Evolutionary conservation across 2,888 invertebrate species (phyloP).

Genomic region (Ophion ellenae): DNA sequence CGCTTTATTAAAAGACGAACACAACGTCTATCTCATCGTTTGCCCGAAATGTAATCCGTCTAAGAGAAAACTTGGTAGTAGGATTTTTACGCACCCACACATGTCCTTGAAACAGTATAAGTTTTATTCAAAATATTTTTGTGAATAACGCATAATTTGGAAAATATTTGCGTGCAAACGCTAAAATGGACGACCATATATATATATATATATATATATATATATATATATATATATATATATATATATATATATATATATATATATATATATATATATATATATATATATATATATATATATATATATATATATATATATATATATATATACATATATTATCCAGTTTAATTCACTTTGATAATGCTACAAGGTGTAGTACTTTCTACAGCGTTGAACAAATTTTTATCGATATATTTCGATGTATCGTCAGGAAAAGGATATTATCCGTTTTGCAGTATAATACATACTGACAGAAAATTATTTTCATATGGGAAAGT

Average conservation of each 20-base stretch:
- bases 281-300: too few species aligned
- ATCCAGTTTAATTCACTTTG: neutral
- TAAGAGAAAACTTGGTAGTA: neutral
- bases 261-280: too few species aligned
- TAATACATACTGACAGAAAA: neutral
- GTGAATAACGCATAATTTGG: neutral
- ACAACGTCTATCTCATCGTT: neutral
- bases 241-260: too few species aligned
- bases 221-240: too few species aligned
- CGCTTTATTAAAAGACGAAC: too few species aligned
- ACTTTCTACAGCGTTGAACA: neutral
- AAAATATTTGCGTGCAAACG: neutral
- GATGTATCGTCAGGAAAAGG: neutral
- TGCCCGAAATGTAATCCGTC: neutral
- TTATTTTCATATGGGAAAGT: neutral
- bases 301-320: too few species aligned
- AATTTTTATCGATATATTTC: neutral
- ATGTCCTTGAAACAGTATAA: neutral
- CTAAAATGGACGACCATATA: neutral
- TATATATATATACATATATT: too few species aligned
- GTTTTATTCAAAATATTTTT: neutral
- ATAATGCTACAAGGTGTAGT: neutral
- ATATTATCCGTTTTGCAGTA: neutral
- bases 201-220: too few species aligned
- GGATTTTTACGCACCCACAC: neutral